Evolutionary conservation across 2,797 vertebrate genomes (phyloP).

Genomic region (Notamacropus eugenii): DNA sequence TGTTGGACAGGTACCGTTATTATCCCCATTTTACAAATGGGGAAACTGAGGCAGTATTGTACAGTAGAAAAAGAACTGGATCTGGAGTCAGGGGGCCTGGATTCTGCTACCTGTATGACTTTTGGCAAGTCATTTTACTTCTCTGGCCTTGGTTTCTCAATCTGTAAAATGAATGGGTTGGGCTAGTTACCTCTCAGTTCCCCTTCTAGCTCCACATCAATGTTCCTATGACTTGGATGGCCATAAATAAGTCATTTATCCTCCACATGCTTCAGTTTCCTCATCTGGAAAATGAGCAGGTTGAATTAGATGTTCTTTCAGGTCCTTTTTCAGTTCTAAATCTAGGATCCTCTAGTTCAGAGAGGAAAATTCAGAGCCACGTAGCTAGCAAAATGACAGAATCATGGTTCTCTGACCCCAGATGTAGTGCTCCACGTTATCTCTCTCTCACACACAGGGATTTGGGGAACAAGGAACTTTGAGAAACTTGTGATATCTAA

Average conservation of each 20-base stretch:
- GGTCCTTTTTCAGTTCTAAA: background rate
- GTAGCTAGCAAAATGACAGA: background rate
- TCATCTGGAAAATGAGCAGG: background rate
- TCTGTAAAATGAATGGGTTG: background rate
- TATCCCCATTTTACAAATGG: background rate
- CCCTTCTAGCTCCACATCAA: background rate
- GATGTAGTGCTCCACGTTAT: background rate
- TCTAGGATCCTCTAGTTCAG: background rate
- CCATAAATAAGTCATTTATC: background rate
- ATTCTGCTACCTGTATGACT: background rate
- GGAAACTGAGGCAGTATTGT: background rate
- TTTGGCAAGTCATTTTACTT: background rate
- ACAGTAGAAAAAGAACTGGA: background rate
- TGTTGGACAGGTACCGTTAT: background rate
- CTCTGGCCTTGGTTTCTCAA: background rate
- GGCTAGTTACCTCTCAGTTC: background rate
- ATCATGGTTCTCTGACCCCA: background rate
- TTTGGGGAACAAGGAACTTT: background rate
- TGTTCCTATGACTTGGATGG: background rate
- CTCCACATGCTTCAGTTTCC: background rate
- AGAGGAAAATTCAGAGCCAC: background rate
- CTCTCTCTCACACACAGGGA: background rate
- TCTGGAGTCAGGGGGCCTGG: background rate
- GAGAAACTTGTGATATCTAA: background rate
- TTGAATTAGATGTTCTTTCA: background rate